Percentiles rank a stretch among this genome's conserved stretches.
These are phyloP conservation scores for Anolis sagrei DNA, from an alignment of 2,113 vertebrate species.

Conservation along the genomic window DNA sequence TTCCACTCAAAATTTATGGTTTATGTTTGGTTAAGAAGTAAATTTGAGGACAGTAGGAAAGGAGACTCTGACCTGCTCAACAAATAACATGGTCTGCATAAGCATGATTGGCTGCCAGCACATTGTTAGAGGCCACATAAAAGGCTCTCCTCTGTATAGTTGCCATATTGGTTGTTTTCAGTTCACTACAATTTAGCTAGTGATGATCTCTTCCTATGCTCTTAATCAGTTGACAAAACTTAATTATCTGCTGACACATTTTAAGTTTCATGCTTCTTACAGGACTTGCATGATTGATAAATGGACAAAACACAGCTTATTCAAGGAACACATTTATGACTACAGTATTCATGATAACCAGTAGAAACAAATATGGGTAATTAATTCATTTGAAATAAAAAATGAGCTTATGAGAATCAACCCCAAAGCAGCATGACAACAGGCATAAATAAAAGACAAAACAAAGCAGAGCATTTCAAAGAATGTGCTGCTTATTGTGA, in stretches of 20 bases:
- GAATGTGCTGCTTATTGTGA: not conserved
- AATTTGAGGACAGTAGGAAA: no score
- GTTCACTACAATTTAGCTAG: not conserved
- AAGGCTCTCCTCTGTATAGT: no score
- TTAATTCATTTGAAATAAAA: not conserved
- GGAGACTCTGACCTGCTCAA: no score
- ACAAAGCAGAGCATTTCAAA: not conserved
- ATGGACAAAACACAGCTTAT: not conserved
- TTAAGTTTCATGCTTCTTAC: not conserved
- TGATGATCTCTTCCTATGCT: not conserved
- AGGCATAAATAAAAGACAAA: not conserved
- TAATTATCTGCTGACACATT: not conserved
- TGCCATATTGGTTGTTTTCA: no score
- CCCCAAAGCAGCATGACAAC: no score
- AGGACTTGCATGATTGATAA: not conserved
- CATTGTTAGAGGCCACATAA: no score
- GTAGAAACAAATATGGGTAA: not conserved
- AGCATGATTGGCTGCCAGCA: no score
- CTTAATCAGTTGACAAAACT: not conserved
- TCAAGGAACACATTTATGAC: not conserved
- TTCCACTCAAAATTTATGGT: no score
- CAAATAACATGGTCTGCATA: no score
- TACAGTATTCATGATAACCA: not conserved
- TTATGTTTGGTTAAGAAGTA: no score
- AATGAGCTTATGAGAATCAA: not conserved